Evolutionary conservation across 1,140 invertebrate genomes (phyloP).

Genomic region (Oncopeltus fasciatus): DNA sequence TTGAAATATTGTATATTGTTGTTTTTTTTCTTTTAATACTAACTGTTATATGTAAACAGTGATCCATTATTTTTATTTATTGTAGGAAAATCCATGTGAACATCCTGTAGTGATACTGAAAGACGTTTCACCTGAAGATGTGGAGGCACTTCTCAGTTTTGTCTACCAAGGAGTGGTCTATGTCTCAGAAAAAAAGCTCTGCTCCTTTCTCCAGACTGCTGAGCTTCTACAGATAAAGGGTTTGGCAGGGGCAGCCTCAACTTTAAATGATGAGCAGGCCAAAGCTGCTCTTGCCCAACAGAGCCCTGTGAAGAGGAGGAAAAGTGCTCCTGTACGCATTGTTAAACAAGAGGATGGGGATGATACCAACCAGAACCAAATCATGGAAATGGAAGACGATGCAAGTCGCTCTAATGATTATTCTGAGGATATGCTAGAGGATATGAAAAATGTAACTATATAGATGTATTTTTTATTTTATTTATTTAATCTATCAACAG

Average conservation of each 20-base stretch:
- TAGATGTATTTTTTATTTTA: no score
- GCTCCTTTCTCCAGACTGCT: conserved; percentile 73
- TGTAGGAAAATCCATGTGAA: conserved; percentile 66
- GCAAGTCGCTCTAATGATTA: background rate
- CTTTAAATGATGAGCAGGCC: conserved; percentile 18
- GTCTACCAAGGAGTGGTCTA: conserved; percentile 84
- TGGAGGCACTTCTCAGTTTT: conserved; percentile 63
- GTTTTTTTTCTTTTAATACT: no score
- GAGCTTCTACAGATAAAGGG: conserved; percentile 78
- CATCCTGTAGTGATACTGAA: conserved; percentile 74
- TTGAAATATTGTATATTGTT: no score
- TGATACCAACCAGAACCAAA: conserved; percentile 17
- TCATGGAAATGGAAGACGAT: conserved; percentile 11
- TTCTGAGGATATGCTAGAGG: conserved; percentile 7
- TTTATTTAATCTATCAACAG: no score
- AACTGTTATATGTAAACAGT: no score
- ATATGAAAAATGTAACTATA: conserved; percentile 17
- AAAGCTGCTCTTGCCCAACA: conserved; percentile 1
- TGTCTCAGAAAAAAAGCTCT: conserved; percentile 72
- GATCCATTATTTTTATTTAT: background rate
- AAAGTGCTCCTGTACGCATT: conserved; percentile 22
- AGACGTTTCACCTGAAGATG: conserved; percentile 59
- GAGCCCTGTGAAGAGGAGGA: conserved; percentile 20
- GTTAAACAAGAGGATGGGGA: conserved; percentile 20
- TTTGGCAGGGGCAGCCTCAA: conserved; percentile 45